Conservation (phyloP, 1,140 invertebrate genomes). For the Oppia nitens region DNA sequence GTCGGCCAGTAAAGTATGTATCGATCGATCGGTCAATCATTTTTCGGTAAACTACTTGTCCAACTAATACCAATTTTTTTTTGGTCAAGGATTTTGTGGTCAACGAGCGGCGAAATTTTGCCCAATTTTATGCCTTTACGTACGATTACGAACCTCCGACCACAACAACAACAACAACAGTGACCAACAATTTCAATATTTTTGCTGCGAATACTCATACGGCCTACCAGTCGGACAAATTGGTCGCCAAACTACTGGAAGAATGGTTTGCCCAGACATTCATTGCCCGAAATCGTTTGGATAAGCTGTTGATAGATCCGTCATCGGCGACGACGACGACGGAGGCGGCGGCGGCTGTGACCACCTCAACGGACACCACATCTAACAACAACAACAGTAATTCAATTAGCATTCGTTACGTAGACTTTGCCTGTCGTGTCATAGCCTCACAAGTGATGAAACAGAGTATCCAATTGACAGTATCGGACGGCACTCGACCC, state of each 20-base stretch:
- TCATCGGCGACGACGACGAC: too few species aligned
- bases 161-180: neutral
- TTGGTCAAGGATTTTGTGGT: neutral
- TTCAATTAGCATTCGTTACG: neutral
- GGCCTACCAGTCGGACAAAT: neutral
- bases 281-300: neutral
- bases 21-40: neutral
- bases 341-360: too few species aligned
- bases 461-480: neutral
- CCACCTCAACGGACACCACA: too few species aligned
- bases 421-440: neutral
- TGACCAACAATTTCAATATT: neutral
- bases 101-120: neutral
- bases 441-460: neutral
- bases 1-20: too few species aligned
- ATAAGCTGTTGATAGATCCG: neutral
- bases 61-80: neutral
- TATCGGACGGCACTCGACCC: neutral
- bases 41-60: neutral
- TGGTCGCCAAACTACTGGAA: neutral
- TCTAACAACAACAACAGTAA: too few species aligned
- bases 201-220: too few species aligned
- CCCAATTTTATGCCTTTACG: neutral
- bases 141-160: neutral
- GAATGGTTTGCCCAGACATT: neutral